These are phyloP conservation scores for Gandaritis pyraliata DNA, from an alignment of 2,888 invertebrate genomes.

Conservation along the genomic window DNA sequence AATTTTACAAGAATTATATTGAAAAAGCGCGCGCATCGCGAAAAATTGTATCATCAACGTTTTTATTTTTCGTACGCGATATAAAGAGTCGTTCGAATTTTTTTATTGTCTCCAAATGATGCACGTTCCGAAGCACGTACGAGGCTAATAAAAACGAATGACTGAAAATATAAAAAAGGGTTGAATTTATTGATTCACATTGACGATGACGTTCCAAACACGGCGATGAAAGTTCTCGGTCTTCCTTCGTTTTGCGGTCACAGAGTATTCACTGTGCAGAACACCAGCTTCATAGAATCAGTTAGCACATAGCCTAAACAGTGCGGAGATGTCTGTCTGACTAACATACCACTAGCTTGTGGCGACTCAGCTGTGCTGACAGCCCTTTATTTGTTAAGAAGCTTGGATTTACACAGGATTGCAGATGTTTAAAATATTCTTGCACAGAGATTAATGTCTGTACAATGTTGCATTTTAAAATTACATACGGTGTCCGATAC, in stretches of 20 bases:
- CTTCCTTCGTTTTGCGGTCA: slow-evolving; percentile 3
- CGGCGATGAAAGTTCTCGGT: slow-evolving; percentile 31
- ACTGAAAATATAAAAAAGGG: slow-evolving; percentile 80
- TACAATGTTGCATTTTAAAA: too few species aligned
- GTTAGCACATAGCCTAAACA: slow-evolving; percentile 1
- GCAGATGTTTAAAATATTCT: not conserved
- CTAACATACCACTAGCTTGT: slow-evolving; percentile 4
- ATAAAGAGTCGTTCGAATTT: slow-evolving; percentile 69
- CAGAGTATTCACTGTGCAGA: slow-evolving; percentile 6
- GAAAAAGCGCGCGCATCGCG: slow-evolving; percentile 41
- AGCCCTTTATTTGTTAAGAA: slow-evolving; percentile 9
- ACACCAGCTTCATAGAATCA: not conserved
- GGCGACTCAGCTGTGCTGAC: slow-evolving; percentile 9
- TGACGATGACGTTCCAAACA: slow-evolving; percentile 60
- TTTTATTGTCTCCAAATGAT: slow-evolving; percentile 76
- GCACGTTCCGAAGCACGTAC: slow-evolving; percentile 73
- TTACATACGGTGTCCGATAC: too few species aligned
- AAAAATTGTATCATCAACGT: slow-evolving; percentile 56
- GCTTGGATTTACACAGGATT: not conserved
- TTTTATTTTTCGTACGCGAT: slow-evolving; percentile 64
- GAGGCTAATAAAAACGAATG: slow-evolving; percentile 76
- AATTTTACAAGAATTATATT: slow-evolving; percentile 26
- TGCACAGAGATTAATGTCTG: too few species aligned
- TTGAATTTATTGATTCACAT: slow-evolving; percentile 81
- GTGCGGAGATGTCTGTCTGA: slow-evolving; percentile 1